Evolutionary conservation across 2,797 vertebrate genomes (phyloP), one percentile per base, ranked within the genome.

Genomic region (Hemibagrus guttatus): DNA sequence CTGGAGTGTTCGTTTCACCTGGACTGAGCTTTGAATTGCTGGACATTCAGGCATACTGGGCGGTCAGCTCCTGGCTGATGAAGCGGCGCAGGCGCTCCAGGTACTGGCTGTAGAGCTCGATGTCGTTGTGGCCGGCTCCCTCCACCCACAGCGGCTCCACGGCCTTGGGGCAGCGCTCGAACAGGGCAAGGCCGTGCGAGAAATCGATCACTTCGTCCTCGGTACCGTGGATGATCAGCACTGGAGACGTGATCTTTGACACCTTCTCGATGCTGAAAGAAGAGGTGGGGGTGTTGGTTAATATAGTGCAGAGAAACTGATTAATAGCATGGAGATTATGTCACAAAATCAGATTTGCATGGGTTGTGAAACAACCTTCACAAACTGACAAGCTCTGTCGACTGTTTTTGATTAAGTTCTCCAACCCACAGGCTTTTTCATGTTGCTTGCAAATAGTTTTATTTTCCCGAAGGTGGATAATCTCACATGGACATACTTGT

Each of bases 81-180:
- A 99, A 99, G 87, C 96, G 97, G 85, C 98, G 97, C 93, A 99
- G 96, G 90, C 98, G 97, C 93, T 99, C 98, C 93, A 99, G 95
- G 94, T 99, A 99, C 94, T 99, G 98, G 94, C 98, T 99, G 95
- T 99, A 99, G 89, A 99, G 97, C 96, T 99, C 98, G 87, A 99
- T 99, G 95, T 99, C 98, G 87, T 99, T 99, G 96, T 99, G 98
- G 16, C 98, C 98, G 0, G 98, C 98, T 7, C 98, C 98, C 61
- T 99, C 98, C 89, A 99, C 98, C 98, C 98, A 99, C 59, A 99
- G 97, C 0, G 98, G 98, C 95, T 99, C 98, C 94, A 99, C 98
- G 0, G 98, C 98, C 93, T 98, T 98, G 83, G 98, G 97, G 90
- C 98, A 99, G 92, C 98, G 98, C 93, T 99, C 98, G 0, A 97